Evolutionary conservation across 2,113 vertebrate genomes (phyloP).

Genomic region (Dasyprocta punctata): DNA sequence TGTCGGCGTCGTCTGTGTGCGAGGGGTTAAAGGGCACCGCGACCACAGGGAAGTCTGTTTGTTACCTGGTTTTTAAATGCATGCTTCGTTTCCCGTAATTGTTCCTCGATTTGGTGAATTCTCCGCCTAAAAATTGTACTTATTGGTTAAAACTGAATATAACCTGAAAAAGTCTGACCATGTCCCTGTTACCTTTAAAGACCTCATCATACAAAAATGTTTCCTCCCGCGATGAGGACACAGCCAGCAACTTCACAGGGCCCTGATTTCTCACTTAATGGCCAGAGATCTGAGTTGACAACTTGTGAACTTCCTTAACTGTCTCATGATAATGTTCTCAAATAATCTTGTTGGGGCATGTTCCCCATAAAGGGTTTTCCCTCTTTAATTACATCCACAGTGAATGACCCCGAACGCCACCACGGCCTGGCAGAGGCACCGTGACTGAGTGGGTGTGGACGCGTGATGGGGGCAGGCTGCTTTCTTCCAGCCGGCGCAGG

Average conservation of each 20-base stretch:
- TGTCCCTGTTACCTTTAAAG: not conserved
- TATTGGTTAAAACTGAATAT: not conserved
- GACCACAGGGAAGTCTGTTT: not conserved
- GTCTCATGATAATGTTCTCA: not conserved
- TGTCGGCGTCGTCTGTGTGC: too few species aligned
- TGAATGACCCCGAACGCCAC: not conserved
- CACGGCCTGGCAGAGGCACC: not conserved
- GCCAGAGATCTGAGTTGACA: not conserved
- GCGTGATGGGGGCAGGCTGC: not conserved
- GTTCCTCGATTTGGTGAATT: slow-evolving; percentile 95
- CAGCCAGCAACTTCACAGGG: not conserved
- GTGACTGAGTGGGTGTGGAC: not conserved
- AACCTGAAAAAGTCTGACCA: not conserved
- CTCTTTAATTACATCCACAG: not conserved
- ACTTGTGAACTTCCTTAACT: not conserved
- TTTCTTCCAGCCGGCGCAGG: not conserved
- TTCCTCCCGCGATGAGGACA: not conserved
- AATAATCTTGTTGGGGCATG: not conserved
- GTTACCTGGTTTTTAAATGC: slow-evolving; percentile 94
- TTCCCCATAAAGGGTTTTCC: not conserved
- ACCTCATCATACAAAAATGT: not conserved
- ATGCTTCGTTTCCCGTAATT: slow-evolving; percentile 95
- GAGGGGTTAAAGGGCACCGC: too few species aligned
- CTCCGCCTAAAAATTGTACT: slow-evolving; percentile 85
- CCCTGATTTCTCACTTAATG: not conserved